phyloP scores from a whole-genome alignment of 2,797 vertebrate species.

The Hybognathus amarus region DNA sequence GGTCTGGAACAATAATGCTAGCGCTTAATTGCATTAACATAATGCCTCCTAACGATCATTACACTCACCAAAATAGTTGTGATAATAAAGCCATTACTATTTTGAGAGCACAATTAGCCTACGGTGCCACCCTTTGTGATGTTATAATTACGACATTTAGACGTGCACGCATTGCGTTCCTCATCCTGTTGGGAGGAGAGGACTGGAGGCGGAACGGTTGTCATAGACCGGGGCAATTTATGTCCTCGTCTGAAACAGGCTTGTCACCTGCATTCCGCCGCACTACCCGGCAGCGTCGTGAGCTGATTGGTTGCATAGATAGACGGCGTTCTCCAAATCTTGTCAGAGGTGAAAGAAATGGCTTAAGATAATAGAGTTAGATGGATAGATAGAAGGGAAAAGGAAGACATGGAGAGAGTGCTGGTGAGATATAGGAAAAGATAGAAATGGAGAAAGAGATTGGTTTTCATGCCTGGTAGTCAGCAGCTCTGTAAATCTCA shows the following conservation, averaged over 20 bases:
- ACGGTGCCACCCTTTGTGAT: conserved; percentile 70
- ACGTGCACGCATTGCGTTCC: conserved; percentile 58
- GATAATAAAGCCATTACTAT: conserved; percentile 81
- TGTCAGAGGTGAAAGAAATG: conserved; percentile 67
- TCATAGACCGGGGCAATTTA: conserved; percentile 54
- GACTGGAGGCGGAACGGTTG: conserved; percentile 37
- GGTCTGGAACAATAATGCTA: conserved; percentile 73
- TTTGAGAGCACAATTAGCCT: conserved; percentile 78
- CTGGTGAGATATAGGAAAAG: conserved; percentile 58
- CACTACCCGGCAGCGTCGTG: background rate
- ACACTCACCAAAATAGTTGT: conserved; percentile 72
- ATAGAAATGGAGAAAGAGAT: conserved; percentile 80
- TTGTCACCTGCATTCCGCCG: conserved; percentile 33
- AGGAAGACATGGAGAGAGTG: conserved; percentile 69
- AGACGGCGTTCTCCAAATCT: conserved; percentile 50
- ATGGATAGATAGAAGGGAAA: conserved; percentile 71
- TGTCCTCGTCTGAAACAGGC: conserved; percentile 35
- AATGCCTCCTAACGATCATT: conserved; percentile 80
- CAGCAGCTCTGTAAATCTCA: conserved; percentile 89
- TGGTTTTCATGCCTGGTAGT: conserved; percentile 90
- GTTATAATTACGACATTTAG: conserved; percentile 73
- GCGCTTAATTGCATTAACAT: conserved; percentile 79
- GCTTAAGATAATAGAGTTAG: conserved; percentile 74
- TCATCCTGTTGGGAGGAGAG: conserved; percentile 49
- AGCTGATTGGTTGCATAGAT: conserved; percentile 58